A percentile compares a stretch with the other conserved stretches of the same genome.
Evolutionary conservation across 2,797 vertebrate genomes (phyloP).

Genomic region (Morus bassanus): DNA sequence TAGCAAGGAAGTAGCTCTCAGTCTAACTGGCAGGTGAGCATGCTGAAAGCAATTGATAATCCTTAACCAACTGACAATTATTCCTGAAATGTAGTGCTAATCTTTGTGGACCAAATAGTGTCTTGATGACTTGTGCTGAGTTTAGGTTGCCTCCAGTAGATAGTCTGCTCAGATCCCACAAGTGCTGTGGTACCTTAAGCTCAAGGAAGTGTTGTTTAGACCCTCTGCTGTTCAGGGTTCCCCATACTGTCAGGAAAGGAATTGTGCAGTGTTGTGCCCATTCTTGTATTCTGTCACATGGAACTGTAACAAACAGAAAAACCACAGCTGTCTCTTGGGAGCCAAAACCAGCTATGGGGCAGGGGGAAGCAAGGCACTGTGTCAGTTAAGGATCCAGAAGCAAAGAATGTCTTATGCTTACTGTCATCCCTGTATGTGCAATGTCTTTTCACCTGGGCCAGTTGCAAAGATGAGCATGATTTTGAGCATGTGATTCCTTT

Average conservation of each 20-base stretch:
- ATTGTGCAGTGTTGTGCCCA: background rate
- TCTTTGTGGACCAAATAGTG: background rate
- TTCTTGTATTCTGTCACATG: background rate
- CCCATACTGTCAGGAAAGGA: background rate
- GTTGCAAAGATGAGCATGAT: background rate
- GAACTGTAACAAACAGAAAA: background rate
- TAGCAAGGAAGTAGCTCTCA: background rate
- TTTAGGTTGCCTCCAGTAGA: background rate
- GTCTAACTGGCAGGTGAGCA: background rate
- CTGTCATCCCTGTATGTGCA: background rate
- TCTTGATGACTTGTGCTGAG: background rate
- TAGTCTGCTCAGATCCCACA: background rate
- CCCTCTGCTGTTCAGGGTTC: background rate
- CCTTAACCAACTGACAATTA: background rate
- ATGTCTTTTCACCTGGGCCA: background rate
- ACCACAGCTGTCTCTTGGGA: background rate
- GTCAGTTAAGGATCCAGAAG: background rate
- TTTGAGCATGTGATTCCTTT: background rate
- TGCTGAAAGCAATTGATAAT: background rate
- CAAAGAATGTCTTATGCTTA: accelerated
- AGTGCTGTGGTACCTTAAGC: background rate
- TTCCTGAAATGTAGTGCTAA: background rate
- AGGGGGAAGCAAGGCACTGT: background rate
- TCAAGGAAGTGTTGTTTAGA: background rate
- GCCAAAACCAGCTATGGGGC: background rate